These are phyloP conservation scores for Drosophila recens DNA, from an alignment of 2,888 invertebrate genomes.

Conservation along the genomic window DNA sequence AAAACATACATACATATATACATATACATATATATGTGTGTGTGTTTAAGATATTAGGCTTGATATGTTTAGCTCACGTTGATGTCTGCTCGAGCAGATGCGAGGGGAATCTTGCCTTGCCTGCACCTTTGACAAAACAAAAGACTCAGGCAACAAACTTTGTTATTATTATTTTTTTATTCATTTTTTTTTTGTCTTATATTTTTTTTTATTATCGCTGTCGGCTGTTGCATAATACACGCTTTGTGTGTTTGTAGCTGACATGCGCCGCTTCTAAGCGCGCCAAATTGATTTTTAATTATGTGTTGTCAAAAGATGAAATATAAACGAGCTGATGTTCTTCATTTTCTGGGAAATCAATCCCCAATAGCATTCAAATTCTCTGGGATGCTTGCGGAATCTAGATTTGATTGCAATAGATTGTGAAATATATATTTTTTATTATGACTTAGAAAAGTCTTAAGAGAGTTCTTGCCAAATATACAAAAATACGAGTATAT, in stretches of 20 bases:
- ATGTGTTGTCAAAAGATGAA: conserved; percentile 57
- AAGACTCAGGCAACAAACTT: conserved; percentile 75
- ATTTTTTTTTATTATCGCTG: conserved; percentile 28
- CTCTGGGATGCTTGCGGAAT: neutral
- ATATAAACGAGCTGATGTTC: conserved; percentile 52
- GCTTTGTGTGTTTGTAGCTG: conserved; percentile 49
- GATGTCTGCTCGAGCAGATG: conserved; percentile 59
- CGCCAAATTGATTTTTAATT: conserved; percentile 78
- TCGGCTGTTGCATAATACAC: conserved; percentile 67
- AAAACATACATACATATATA: conserved; percentile 10
- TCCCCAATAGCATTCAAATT: conserved; percentile 15
- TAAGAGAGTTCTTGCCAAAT: neutral
- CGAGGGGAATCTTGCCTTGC: conserved; percentile 48
- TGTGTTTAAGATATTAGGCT: conserved; percentile 61
- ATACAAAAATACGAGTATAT: no score
- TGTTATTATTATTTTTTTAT: conserved; percentile 44
- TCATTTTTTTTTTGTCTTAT: conserved; percentile 1
- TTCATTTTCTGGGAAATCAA: conserved; percentile 58
- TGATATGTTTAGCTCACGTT: conserved; percentile 74
- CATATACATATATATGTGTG: conserved; percentile 10
- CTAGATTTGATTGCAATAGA: conserved; percentile 1
- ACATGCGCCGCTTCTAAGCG: conserved; percentile 60
- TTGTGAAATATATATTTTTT: neutral
- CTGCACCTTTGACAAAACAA: conserved; percentile 75
- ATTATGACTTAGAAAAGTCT: neutral